Evolutionary conservation across 37 sponge, comb jelly and placozoan species (phyloP).

Genomic region (Petrosia ficiformis): DNA sequence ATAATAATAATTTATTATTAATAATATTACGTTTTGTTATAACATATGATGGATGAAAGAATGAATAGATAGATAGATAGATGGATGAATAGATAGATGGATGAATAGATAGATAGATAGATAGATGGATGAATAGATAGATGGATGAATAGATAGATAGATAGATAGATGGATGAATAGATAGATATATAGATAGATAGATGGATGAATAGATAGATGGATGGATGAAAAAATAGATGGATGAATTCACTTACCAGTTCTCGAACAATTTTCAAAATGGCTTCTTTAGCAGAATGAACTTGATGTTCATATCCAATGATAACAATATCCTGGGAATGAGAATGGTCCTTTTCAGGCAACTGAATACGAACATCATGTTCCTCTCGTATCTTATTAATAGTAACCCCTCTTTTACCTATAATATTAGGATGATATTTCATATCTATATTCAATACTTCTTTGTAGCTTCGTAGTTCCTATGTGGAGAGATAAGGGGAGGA

Average conservation of each 20-base stretch:
- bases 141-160: too few relatives aligned
- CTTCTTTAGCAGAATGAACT: conserved; percentile 77
- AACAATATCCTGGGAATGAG: conserved; percentile 48
- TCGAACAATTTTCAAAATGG: conserved; percentile 69
- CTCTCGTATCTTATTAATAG: conserved; percentile 77
- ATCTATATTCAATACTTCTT: conserved; percentile 47
- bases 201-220: not conserved
- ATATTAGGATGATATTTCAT: conserved; percentile 81
- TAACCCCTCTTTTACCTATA: conserved; percentile 79
- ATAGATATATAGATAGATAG: not conserved
- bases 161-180: conserved; percentile 8
- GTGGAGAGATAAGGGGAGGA: not conserved
- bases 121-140: too few relatives aligned
- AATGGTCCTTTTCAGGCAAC: conserved; percentile 56
- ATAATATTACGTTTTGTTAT: too few relatives aligned
- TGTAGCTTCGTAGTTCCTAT: conserved; percentile 77
- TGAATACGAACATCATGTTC: conserved; percentile 78
- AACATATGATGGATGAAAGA: too few relatives aligned
- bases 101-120: too few relatives aligned
- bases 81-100: too few relatives aligned
- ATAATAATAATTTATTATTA: too few relatives aligned
- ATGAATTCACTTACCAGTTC: conserved; percentile 66
- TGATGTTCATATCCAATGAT: conserved; percentile 86
- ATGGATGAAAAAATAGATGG: not conserved
- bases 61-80: too few relatives aligned